These are phyloP conservation scores for Frankliniella fusca DNA, from an alignment of 2,888 invertebrate genomes.

Conservation along the genomic window DNA sequence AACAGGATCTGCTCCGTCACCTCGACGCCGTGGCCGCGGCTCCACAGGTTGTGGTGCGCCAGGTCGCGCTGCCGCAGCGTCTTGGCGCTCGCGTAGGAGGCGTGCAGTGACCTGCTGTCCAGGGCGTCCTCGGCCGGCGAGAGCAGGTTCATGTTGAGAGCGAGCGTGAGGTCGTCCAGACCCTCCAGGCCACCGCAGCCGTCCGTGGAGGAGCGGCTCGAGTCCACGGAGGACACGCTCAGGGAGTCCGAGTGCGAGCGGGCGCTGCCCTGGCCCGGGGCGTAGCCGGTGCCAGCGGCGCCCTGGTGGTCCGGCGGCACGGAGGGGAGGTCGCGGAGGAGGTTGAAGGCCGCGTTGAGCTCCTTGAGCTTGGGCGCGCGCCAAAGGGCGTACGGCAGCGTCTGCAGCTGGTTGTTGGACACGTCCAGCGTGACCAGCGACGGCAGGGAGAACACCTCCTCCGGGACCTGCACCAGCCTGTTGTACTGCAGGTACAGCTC, in stretches of 20 bases:
- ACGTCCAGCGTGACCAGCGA: constrained; percentile 76
- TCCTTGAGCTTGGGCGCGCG: constrained; percentile 78
- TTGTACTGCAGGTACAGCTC: constrained; percentile 90
- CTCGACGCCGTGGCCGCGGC: constrained; percentile 53
- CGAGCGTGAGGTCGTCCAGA: not conserved
- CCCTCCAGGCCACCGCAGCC: not conserved
- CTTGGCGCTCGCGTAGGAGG: constrained; percentile 1
- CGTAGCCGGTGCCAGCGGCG: not conserved
- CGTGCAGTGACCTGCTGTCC: constrained; percentile 11
- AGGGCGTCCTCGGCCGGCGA: constrained; percentile 1
- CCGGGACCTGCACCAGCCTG: constrained; percentile 74
- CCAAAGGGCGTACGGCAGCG: constrained; percentile 82
- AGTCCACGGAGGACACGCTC: constrained; percentile 3
- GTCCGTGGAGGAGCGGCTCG: constrained; percentile 11
- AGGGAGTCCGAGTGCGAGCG: not conserved
- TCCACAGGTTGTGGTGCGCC: constrained; percentile 74
- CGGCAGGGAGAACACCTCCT: constrained; percentile 76
- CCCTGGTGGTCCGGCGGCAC: constrained; percentile 33
- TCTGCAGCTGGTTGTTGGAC: constrained; percentile 88
- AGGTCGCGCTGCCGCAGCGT: constrained; percentile 51
- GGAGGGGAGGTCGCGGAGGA: constrained; percentile 66
- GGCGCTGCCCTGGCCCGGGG: not conserved
- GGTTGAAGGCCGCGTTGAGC: constrained; percentile 83
- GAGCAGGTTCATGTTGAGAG: not conserved
- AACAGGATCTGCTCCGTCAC: constrained; percentile 61